Conservation (phyloP, 1,140 invertebrate genomes). For the Drosophila biarmipes region DNA sequence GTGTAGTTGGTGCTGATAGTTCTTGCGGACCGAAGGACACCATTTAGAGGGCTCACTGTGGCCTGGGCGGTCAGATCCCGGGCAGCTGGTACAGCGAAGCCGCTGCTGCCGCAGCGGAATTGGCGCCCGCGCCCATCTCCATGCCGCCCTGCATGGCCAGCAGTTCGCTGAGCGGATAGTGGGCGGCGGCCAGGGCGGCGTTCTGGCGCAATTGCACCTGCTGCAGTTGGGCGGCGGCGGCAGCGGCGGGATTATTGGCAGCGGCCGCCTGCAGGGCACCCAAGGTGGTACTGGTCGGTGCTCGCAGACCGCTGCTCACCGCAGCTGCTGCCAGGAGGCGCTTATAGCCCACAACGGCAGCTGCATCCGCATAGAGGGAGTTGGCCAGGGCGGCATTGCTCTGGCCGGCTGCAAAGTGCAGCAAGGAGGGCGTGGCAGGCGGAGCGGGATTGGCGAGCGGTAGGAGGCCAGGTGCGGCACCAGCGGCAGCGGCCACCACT, state of each 20-base stretch:
- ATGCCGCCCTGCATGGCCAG: constrained; percentile 88
- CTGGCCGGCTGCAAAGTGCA: constrained; percentile 77
- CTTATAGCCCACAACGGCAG: constrained; percentile 80
- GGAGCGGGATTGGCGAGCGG: constrained; percentile 52
- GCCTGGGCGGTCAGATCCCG: constrained; percentile 88
- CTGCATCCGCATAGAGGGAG: constrained; percentile 76
- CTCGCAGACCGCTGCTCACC: constrained; percentile 62
- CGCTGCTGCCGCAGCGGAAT: constrained; percentile 70
- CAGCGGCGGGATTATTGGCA: constrained; percentile 59
- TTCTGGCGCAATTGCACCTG: constrained; percentile 69
- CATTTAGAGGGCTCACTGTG: constrained; percentile 80
- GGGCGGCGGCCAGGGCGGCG: constrained; percentile 85
- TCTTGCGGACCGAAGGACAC: background rate
- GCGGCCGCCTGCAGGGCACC: constrained; percentile 77
- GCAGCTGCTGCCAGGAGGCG: constrained; percentile 80
- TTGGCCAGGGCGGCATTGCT: constrained; percentile 69
- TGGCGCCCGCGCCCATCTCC: constrained; percentile 85
- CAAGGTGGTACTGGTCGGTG: constrained; percentile 47
- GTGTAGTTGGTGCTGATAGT: too few relatives aligned
- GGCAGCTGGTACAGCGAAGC: constrained; percentile 87
- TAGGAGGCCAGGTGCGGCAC: constrained; percentile 70
- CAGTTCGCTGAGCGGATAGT: constrained; percentile 89
- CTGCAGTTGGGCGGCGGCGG: constrained; percentile 64
- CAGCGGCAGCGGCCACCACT: constrained; percentile 82
- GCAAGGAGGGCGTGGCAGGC: constrained; percentile 56